Evolutionary conservation across 2,113 vertebrate genomes (phyloP), one percentile per base, ranked within the genome.

Genomic region (Chaetodon auriga): DNA sequence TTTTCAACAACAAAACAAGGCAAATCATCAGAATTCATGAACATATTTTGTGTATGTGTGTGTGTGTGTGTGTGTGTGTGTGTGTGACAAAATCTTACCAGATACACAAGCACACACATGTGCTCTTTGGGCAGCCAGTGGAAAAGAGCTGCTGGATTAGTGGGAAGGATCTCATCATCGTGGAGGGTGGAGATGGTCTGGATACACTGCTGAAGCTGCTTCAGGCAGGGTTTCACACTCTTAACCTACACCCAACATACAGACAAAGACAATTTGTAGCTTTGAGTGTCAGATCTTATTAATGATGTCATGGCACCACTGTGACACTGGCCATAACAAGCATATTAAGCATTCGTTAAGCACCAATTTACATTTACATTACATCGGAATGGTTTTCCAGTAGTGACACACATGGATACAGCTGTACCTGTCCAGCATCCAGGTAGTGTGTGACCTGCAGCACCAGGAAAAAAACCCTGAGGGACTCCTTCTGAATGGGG

Each of bases 81-180:
- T 46, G 30, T 57, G n/a, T 21, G 38, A 68, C 23, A 75, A 12
- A n/a, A 12, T 53, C 63, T 94, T 91, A 98, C 97, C 96, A 98
- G 90, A 89, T 99, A 98, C 68, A 99, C 97, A 0, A 98, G 96
- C 86, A 98, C 97, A 94, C 97, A 99, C 97, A 98, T 99, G 92
- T 98, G 97, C 77, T 98, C 97, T 86, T 98, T 98, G 71, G 97
- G 97, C 61, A 97, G 94, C 97, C 97, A 99, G 89, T 98, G 97
- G 83, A 98, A 99, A 63, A 98, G 97, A 78, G 98, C 97, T 0
- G 97, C 97, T 0, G 97, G 96, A 90, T 98, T 98, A 90, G 95
- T 97, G 90, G 97, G 97, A 72, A 98, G 94, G 68, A 98, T 98
- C 88, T 99, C 97, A 0, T 98, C 97, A 0, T 98, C 97, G 0